Evolutionary conservation across 2,797 vertebrate species (phyloP), one percentile per base, ranked within the genome.

Genomic region (Lacerta bilineata): DNA sequence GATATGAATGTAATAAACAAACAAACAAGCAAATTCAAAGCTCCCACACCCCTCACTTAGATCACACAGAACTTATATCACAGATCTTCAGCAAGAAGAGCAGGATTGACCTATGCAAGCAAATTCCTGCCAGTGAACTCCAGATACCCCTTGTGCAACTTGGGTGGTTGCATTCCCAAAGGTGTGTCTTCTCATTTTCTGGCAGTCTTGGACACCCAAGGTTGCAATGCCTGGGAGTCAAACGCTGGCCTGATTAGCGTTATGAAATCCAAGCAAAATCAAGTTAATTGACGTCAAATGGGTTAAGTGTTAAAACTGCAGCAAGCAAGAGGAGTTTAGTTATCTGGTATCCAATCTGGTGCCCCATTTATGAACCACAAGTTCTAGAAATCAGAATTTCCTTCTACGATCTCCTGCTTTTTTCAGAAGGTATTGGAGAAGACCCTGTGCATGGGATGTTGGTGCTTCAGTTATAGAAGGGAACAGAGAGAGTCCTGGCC

Each of bases 161-260:
- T 89, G 88, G 88, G 88, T 89, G 88, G 88, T 75, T 85, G 41
- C 4, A 1, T 80, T 55, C 55, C 29, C 77, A 85, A 71, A 80
- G 88, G 83, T 85, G 88, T 55, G 88, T 89, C 83, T 68, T 74
- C 2, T 85, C 75, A 23, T 87, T 81, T 80, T 66, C 68, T 80
- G 39, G 66, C 50, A 89, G 84, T 64, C 88, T 66, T 89, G 83
- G 88, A 81, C 77, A 85, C 88, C 83, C 83, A 85, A 17, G 77
- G 2, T 75, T 81, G 29, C 15, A 66, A 89, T 75, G 77, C 88
- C 78, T 85, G 55, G 6, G 43, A 90, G 83, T 39, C 55, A 89
- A 91, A 87, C 33, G n/a, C 43, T 17, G 71, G n/a, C 72, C 36
- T 46, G 71, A 90, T 81, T 71, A 8, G 74, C 33, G 27, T 1